Percentiles rank a stretch among this genome's conserved stretches.
Conservation (phyloP, 1,140 invertebrate genomes). For the Wiebesia pumilae region DNA sequence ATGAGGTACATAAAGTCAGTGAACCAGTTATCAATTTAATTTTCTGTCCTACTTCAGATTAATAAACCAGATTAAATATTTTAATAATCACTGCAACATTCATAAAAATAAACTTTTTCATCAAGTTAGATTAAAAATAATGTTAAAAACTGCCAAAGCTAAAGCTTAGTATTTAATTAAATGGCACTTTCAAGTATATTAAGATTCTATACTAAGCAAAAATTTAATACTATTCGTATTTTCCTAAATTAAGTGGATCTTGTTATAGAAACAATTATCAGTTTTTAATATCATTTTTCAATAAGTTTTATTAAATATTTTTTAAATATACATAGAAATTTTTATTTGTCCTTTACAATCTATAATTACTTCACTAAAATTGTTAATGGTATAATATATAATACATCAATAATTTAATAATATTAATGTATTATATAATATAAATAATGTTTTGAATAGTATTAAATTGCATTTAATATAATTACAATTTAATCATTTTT, state of each 20-base stretch:
- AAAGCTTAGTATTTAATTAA: slow-evolving; percentile 9
- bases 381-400: too few relatives aligned
- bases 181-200: slow-evolving; percentile 6
- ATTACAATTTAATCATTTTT: too few relatives aligned
- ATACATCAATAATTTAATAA: too few relatives aligned
- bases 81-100: background rate
- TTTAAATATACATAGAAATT: background rate
- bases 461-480: too few relatives aligned
- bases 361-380: too few relatives aligned
- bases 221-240: slow-evolving; percentile 3
- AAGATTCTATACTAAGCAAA: background rate
- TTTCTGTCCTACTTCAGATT: background rate
- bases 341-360: background rate
- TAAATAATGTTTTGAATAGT: too few relatives aligned
- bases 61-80: too few relatives aligned
- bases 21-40: background rate
- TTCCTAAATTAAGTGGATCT: slow-evolving; percentile 1
- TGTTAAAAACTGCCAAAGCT: background rate
- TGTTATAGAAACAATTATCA: background rate
- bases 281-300: background rate
- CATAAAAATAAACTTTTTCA: background rate
- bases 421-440: too few relatives aligned
- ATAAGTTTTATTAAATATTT: slow-evolving; percentile 1
- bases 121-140: too few relatives aligned
- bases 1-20: background rate